Evolutionary conservation across 2,888 invertebrate species (phyloP).

Genomic region (Zonitis immaculata): DNA sequence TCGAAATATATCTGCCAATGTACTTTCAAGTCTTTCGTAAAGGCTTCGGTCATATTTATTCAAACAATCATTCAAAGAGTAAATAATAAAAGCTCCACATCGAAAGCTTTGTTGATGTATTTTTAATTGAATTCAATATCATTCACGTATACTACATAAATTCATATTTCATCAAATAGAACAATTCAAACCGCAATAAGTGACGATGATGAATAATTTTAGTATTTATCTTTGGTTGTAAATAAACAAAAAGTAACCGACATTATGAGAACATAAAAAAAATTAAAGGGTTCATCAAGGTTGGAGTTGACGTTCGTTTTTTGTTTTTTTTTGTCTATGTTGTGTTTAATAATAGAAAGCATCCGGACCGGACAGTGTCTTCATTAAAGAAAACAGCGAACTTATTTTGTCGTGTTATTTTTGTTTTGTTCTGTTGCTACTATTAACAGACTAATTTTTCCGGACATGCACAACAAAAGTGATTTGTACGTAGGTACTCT

Average conservation of each 20-base stretch:
- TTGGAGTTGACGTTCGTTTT: conserved; percentile 4
- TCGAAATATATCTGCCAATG: not conserved
- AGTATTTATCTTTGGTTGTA: no score
- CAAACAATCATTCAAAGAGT: not conserved
- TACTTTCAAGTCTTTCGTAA: no score
- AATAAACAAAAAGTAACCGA: not conserved
- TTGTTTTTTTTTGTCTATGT: no score
- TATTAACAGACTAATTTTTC: conserved; percentile 5
- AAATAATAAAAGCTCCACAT: no score
- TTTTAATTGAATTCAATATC: not conserved
- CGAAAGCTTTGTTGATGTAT: not conserved
- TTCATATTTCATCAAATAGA: no score
- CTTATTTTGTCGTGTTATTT: not conserved
- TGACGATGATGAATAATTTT: no score
- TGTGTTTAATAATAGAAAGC: conserved; percentile 6
- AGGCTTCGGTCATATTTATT: not conserved
- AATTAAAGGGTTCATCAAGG: conserved; percentile 5
- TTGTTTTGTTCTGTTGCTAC: no score
- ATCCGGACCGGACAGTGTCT: conserved; percentile 6
- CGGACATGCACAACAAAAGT: no score
- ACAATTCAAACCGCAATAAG: no score
- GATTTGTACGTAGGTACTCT: no score
- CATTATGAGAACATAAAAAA: not conserved
- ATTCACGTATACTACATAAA: not conserved
- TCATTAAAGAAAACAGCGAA: no score